Evolutionary conservation across 2,888 invertebrate species (phyloP).

Genomic region (Pristionchus entomophagus): DNA sequence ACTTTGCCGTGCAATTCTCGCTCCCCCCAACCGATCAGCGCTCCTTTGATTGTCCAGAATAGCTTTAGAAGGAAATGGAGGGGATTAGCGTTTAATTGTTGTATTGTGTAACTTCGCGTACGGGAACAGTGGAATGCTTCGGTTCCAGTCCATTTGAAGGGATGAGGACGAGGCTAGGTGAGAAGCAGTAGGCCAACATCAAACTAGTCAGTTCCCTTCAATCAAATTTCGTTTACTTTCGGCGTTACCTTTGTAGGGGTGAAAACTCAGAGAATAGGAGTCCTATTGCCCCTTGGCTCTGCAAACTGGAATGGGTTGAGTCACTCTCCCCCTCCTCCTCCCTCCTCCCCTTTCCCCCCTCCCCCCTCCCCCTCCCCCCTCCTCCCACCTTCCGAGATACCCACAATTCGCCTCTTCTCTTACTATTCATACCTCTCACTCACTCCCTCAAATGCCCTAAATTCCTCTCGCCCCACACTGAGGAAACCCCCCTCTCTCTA

Average conservation of each 20-base stretch:
- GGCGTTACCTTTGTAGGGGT: neutral
- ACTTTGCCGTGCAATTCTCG: neutral
- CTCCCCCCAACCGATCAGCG: neutral
- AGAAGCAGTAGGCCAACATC: neutral
- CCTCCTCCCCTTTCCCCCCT: neutral
- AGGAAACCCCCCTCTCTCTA: constrained; percentile 3
- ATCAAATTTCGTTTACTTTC: constrained; percentile 24
- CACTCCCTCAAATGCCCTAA: constrained; percentile 2
- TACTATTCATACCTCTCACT: constrained; percentile 4
- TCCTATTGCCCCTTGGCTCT: constrained; percentile 14
- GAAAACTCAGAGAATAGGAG: neutral
- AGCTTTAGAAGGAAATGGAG: neutral
- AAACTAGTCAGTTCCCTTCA: neutral
- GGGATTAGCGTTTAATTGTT: neutral
- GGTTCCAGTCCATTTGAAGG: neutral
- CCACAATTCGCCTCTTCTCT: neutral
- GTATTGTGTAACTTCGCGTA: no score
- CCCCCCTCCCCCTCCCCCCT: neutral
- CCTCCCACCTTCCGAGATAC: constrained; percentile 26
- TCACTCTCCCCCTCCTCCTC: neutral
- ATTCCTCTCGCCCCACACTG: neutral
- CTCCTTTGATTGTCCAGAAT: neutral
- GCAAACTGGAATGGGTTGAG: neutral
- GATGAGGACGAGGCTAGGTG: neutral
- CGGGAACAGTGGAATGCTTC: no score